phyloP scores from a whole-genome alignment of 2,888 invertebrate genomes.

The Platerodrilus igneus region DNA sequence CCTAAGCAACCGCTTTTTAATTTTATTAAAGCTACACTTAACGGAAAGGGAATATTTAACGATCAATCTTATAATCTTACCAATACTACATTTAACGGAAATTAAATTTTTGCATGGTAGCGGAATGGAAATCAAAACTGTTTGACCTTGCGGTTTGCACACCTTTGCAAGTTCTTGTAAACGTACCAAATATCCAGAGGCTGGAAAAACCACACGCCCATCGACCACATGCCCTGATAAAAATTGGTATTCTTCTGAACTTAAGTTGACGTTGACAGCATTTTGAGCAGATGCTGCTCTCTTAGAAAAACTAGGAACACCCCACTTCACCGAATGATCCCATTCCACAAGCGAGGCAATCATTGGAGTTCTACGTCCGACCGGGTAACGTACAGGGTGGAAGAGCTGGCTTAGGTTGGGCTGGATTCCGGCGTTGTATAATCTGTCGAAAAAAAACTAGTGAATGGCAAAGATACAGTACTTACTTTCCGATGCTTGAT shows the following conservation, averaged over 20 bases:
- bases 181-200: slow-evolving; percentile 83
- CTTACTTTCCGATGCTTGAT: slow-evolving; percentile 74
- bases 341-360: slow-evolving; percentile 80
- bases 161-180: too few relatives aligned
- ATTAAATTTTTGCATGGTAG: too few relatives aligned
- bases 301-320: slow-evolving; percentile 71
- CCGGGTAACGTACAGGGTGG: slow-evolving; percentile 75
- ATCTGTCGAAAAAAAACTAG: slow-evolving; percentile 42
- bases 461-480: slow-evolving; percentile 25
- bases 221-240: slow-evolving; percentile 87
- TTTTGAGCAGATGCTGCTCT: slow-evolving; percentile 67
- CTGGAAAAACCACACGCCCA: slow-evolving; percentile 90
- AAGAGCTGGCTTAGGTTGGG: slow-evolving; percentile 71
- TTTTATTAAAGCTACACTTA: too few relatives aligned
- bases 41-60: too few relatives aligned
- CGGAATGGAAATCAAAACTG: too few relatives aligned
- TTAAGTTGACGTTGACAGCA: slow-evolving; percentile 71
- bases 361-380: slow-evolving; percentile 87
- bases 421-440: slow-evolving; percentile 76
- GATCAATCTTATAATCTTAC: not conserved
- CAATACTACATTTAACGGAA: too few relatives aligned
- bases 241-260: slow-evolving; percentile 69
- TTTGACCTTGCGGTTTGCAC: too few relatives aligned
- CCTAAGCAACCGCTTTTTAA: too few relatives aligned
- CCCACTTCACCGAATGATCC: slow-evolving; percentile 91